Evolutionary conservation across 2,888 invertebrate species (phyloP), one percentile per base, ranked within the genome.

Genomic region (Octodonta nipae): DNA sequence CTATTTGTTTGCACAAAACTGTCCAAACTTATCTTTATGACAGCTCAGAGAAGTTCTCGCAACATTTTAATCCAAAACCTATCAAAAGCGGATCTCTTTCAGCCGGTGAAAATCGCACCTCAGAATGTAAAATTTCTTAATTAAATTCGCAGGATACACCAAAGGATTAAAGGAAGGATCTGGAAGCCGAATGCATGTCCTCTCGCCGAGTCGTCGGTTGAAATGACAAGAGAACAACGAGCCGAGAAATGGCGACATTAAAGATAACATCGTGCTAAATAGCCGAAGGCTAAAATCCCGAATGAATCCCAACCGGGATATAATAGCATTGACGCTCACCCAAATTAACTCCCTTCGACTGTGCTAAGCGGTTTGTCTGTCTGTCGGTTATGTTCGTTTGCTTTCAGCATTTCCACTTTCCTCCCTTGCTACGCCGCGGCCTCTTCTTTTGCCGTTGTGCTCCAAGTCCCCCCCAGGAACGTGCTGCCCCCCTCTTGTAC

Each of bases 241-340:
- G 56, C 56, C 60, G 60, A 58, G 61, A 61, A 60, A 60, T 59
- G 58, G 58, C 58, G 53, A 58, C 60, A 58, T 56, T 55, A 59
- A 58, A 58, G 60, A 61, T 60, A 61, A 61, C 61, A 60, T 59
- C 59, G 56, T 50, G 57, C 54, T 59, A 58, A 60, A 60, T 57
- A 50, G 59, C 60, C 60, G 52, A 53, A 49, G 58, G 60, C 54
- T 50, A 52, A 50, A 55, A 57, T 54, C 56, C 55, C 51, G 46
- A 42, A 36, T 46, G 50, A 55, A 22, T 22, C n/a, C n/a, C 22
- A 22, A 22, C 22, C n/a, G 10, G 10, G n/a, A 22, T 10, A 11
- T 22, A 22, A 11, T 11, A 11, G 22, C 22, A 22, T 11, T n/a
- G 22, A 22, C n/a, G 5, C 14, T 12, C 15, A 7, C 28, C 54